Conservation (phyloP, 2,113 vertebrate species). For the Neomonachus schauinslandi region DNA sequence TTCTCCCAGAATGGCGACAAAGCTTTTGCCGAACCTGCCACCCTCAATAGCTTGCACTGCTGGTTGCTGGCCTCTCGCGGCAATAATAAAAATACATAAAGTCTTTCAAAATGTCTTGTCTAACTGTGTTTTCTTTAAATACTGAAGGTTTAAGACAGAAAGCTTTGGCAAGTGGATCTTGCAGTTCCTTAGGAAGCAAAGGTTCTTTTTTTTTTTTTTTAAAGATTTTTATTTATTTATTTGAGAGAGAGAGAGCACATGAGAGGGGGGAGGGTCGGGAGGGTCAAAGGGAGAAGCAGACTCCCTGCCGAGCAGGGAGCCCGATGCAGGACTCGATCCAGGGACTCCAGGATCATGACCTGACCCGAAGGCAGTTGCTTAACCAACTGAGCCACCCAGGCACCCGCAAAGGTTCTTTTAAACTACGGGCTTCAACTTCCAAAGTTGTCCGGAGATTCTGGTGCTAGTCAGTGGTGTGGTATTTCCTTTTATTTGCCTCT, state of each 20-base stretch:
- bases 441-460: neutral
- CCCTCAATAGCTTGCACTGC: neutral
- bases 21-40: neutral
- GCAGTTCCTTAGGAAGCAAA: neutral
- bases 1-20: neutral
- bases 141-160: neutral
- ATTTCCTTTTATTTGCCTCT: neutral
- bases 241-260: too few relatives aligned
- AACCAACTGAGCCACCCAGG: too few relatives aligned
- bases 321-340: too few relatives aligned
- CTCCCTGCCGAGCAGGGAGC: too few relatives aligned
- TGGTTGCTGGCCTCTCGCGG: neutral
- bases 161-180: neutral
- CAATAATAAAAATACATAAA: neutral
- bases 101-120: neutral
- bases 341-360: too few relatives aligned
- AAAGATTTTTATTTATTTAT: too few relatives aligned
- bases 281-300: too few relatives aligned
- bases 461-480: neutral
- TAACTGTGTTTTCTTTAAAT: neutral
- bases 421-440: neutral
- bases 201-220: neutral
- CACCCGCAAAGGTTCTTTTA: neutral
- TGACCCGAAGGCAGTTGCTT: too few relatives aligned
- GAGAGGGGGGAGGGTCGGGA: too few relatives aligned